A percentile compares a stretch with the other conserved stretches of the same genome.
These are phyloP conservation scores for Hipparchia sbordonii DNA, from an alignment of 2,888 invertebrate genomes.

Conservation along the genomic window DNA sequence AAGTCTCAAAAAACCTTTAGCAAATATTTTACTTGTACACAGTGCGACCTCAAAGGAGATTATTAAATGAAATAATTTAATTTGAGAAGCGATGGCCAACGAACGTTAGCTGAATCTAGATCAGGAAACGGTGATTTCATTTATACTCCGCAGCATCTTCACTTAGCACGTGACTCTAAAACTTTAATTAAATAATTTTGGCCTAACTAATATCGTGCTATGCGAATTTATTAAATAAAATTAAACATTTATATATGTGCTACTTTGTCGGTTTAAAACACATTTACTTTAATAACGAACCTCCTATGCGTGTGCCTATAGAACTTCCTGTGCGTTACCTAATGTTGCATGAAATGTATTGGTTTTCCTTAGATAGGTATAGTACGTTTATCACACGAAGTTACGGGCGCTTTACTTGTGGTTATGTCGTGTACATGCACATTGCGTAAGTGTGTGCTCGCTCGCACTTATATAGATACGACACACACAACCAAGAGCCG, in stretches of 20 bases:
- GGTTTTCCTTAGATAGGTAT: too few relatives aligned
- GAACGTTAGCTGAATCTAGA: slow-evolving; percentile 67
- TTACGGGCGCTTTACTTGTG: too few relatives aligned
- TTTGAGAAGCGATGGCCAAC: slow-evolving; percentile 64
- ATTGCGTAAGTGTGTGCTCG: too few relatives aligned
- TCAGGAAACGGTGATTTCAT: slow-evolving; percentile 63
- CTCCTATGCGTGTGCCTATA: too few relatives aligned
- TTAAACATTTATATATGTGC: neutral
- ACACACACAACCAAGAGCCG: too few relatives aligned
- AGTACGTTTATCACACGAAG: too few relatives aligned
- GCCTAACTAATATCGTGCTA: slow-evolving; percentile 20
- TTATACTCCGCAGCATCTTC: slow-evolving; percentile 50
- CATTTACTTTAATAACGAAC: too few relatives aligned
- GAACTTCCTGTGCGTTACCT: too few relatives aligned
- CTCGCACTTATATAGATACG: too few relatives aligned
- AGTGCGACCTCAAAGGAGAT: slow-evolving; percentile 49
- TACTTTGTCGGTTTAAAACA: neutral
- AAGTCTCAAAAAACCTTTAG: neutral
- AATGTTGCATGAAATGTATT: too few relatives aligned
- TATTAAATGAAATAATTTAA: slow-evolving; percentile 76
- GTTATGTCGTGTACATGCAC: too few relatives aligned
- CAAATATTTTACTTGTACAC: neutral
- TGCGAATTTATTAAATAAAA: slow-evolving; percentile 25
- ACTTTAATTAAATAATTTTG: slow-evolving; percentile 28
- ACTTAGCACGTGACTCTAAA: slow-evolving; percentile 45